These are phyloP conservation scores for Leiothrix lutea DNA, from an alignment of 2,113 vertebrate species.

Conservation along the genomic window DNA sequence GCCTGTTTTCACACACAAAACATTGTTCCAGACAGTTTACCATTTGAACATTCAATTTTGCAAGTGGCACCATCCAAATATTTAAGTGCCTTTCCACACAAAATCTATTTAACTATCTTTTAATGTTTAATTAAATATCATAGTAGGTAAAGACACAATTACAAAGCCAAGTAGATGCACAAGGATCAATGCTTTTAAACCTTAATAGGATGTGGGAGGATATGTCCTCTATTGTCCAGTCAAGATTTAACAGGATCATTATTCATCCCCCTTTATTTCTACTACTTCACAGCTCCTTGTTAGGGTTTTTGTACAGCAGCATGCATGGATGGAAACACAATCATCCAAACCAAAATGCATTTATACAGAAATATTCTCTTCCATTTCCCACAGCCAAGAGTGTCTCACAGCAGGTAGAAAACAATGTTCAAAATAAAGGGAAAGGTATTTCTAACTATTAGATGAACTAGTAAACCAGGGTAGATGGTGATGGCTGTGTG, in stretches of 20 bases:
- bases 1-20: background rate
- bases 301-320: background rate
- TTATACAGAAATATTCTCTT: background rate
- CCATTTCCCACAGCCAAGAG: background rate
- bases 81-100: background rate
- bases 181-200: background rate
- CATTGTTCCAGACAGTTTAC: background rate
- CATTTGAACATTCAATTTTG: background rate
- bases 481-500: background rate
- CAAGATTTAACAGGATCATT: background rate
- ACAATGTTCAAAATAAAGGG: background rate
- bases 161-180: background rate
- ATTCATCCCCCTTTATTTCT: background rate
- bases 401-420: background rate
- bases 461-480: background rate
- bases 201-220: background rate
- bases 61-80: background rate
- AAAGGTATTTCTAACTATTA: background rate
- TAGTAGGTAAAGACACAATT: background rate
- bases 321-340: background rate
- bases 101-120: background rate
- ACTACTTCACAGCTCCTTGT: background rate
- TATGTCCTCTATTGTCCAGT: background rate
- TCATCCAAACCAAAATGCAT: background rate
- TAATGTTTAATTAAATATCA: background rate